Base-by-base conservation (phyloP, 2,113 vertebrate species). In the Scatophagus argus region DNA sequence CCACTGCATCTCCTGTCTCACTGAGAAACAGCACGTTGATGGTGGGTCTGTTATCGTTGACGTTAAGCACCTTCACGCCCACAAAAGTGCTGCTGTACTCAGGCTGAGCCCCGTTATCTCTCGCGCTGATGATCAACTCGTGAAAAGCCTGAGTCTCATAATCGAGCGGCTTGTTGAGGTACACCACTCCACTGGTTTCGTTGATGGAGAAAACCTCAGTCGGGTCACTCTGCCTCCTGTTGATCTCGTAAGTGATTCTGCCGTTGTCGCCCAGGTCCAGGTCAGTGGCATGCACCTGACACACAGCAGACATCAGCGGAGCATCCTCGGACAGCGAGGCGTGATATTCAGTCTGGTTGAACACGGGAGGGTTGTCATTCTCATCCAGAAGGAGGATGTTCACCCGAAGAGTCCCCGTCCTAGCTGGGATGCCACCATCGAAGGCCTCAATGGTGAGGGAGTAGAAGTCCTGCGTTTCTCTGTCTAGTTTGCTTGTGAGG, bases 301-400 rank as follows among this genome's bases (percentile, higher is more conserved):
- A 97, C 62, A 99, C 93, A 0, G 91, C 19, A 0, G 94, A 91
- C 54, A 93, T 91, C 0, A 91, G 74, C 2, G 81, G 83, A 1
- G 95, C 91, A 55, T 97, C 94, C 84, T 99, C 98, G 10, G 87
- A 90, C 31, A 98, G 86, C 0, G 82, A 79, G 1, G 92, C 92
- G 8, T 93, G 90, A 85, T 98, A 98, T 63, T 97, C 96, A 2
- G 65, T 81, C 77, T 87, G 96, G 84, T 93, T 95, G 73, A 99
- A 98, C 5, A 92, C 79, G 0, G 97, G 97, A 0, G 95, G 93
- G 83, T 97, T 97, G 93, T 99, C 97, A 19, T 99, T 99, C 91
- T 97, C 97, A 62, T 99, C 97, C 87, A 96, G 79, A 21, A 98
- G 93, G 6, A 67, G 86, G 64, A 99, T 59, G 8, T 91, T 92